These are phyloP conservation scores for Batillaria attramentaria DNA, from an alignment of 1,140 invertebrate genomes.

Conservation along the genomic window DNA sequence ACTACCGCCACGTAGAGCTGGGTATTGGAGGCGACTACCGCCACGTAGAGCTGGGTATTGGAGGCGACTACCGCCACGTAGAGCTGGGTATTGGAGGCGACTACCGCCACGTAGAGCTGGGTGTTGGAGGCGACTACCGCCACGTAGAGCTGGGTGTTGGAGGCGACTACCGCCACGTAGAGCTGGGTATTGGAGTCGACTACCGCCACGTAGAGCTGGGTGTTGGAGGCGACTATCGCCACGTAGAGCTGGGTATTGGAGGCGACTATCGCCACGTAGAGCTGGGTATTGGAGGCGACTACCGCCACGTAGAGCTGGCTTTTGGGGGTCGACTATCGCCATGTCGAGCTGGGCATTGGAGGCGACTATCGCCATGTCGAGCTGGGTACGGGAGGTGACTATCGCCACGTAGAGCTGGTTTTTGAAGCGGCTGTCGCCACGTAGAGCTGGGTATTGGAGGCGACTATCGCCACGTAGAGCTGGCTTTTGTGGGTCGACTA, in stretches of 20 bases:
- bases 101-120: too few relatives aligned
- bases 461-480: background rate
- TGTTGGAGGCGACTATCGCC: too few relatives aligned
- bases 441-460: background rate
- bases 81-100: background rate
- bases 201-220: too few relatives aligned
- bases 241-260: too few relatives aligned
- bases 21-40: background rate
- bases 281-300: too few relatives aligned
- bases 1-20: background rate
- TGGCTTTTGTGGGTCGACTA: background rate
- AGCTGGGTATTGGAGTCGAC: too few relatives aligned
- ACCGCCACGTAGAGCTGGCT: conserved; percentile 5
- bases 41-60: background rate
- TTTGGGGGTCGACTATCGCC: background rate
- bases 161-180: too few relatives aligned
- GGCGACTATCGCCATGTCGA: background rate
- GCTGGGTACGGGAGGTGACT: background rate
- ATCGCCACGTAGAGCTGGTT: background rate
- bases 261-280: too few relatives aligned
- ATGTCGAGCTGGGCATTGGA: background rate
- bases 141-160: too few relatives aligned
- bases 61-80: background rate
- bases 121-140: too few relatives aligned
- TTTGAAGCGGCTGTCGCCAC: background rate